Percentiles rank a stretch among this genome's conserved stretches.
Evolutionary conservation across 2,888 invertebrate species (phyloP).

Genomic region (Hedya salicella): DNA sequence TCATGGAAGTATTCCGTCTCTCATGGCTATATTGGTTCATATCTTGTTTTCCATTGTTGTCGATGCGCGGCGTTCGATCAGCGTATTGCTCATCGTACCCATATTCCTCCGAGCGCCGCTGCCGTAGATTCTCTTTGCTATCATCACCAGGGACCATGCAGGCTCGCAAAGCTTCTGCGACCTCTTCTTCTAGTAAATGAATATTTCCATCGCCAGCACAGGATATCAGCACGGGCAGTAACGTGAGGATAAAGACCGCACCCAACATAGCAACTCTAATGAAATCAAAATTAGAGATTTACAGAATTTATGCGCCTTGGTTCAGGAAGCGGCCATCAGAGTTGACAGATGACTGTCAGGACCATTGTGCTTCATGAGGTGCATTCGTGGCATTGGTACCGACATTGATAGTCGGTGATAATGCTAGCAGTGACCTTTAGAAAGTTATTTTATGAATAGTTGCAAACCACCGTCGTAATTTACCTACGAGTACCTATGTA

Average conservation of each 20-base stretch:
- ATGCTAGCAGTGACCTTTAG: constrained; percentile 29
- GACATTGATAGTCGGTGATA: constrained; percentile 28
- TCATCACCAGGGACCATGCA: constrained; percentile 55
- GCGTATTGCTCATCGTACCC: constrained; percentile 45
- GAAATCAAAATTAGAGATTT: constrained; percentile 29
- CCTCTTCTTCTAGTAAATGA: constrained; percentile 72
- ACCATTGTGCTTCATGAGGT: constrained; percentile 43
- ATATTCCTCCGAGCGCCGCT: constrained; percentile 54
- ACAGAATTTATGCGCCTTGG: constrained; percentile 26
- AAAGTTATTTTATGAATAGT: constrained; percentile 24
- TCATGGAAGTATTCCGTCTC: constrained; percentile 59
- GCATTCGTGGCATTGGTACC: constrained; percentile 11
- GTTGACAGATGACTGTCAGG: constrained; percentile 63
- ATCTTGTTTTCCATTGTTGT: constrained; percentile 57
- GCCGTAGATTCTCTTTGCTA: constrained; percentile 51
- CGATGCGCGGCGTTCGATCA: constrained; percentile 56
- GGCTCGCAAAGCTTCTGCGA: constrained; percentile 66
- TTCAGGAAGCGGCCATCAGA: constrained; percentile 53
- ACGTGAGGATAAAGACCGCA: constrained; percentile 53
- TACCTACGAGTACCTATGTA: background rate
- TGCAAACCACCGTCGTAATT: constrained; percentile 7
- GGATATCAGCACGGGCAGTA: constrained; percentile 59
- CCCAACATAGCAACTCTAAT: constrained; percentile 58
- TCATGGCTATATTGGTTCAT: constrained; percentile 65
- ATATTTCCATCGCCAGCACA: constrained; percentile 74